Base-by-base conservation (phyloP, 37 sponge, comb jelly and placozoan genomes). In the Spongia lamella region DNA sequence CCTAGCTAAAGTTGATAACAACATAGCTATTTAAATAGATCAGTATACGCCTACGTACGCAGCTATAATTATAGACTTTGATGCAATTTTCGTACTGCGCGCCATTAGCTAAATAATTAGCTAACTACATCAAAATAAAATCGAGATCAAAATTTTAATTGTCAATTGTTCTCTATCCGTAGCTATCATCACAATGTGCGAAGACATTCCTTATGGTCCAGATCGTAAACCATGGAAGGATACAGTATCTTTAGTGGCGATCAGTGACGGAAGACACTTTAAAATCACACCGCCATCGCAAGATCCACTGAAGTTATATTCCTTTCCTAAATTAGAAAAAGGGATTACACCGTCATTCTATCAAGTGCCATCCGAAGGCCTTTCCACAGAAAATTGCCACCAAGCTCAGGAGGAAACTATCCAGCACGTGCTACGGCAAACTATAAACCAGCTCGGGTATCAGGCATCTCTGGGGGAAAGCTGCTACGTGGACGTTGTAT, bases 351-450 rank as follows among this genome's bases (percentile, higher is more conserved):
- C 29, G 26, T 25, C 33, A 6, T 0, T 25, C 35, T 77, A 77
- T 40, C 78, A 77, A 21, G 78, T 77, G 1, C 78, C 78, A 53
- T 64, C 78, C 40, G 17, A 17, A 3, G 78, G 78, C 16, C 66
- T 77, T 27, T 31, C 33, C n/a, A 4, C 35, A 7, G 35, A 53
- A 17, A 35, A 77, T 21, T 1, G 9, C 7, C 38, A 13, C 13
- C 17, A 65, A 5, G 78, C 78, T 1, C 53, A 66, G n/a, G 3
- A 5, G 3, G 39, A 66, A 37, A 66, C 64, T 53, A 38, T 20
- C 25, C 54, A 16, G 7, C 15, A 36, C 25, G 15, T 49, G 1
- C 26, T 16, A 3, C 26, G 21, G 16, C 56, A 66, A 22, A 16
- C 53, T 31, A 7, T 15, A 7, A 66, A 65, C 6, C 17, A 6